Conservation (phyloP, 2,113 vertebrate genomes). For the Leptocoma aspasia region DNA sequence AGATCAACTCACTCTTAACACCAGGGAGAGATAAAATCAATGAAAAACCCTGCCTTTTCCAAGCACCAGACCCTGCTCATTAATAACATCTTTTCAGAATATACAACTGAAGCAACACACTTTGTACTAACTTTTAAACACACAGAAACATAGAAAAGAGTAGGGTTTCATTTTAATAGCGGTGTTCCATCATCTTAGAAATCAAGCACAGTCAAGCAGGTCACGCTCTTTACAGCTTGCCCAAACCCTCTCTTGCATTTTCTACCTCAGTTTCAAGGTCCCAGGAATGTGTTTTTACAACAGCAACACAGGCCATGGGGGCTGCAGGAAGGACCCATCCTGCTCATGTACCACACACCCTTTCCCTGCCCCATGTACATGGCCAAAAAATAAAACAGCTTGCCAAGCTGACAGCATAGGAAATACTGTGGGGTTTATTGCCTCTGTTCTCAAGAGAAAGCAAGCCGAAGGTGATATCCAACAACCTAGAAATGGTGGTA, state of each 20-base stretch:
- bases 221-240: neutral
- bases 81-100: neutral
- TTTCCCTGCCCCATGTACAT: fast-evolving
- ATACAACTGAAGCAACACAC: neutral
- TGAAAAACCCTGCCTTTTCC: neutral
- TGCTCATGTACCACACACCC: neutral
- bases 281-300: neutral
- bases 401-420: neutral
- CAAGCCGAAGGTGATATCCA: neutral
- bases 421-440: neutral
- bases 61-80: neutral
- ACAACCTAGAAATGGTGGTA: neutral
- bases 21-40: neutral
- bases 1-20: neutral
- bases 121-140: neutral
- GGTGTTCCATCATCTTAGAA: neutral
- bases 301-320: neutral
- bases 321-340: neutral
- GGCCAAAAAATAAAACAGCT: neutral
- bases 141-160: neutral
- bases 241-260: neutral
- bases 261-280: neutral
- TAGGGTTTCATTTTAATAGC: neutral
- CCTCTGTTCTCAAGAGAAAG: neutral
- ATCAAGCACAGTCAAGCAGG: neutral